Conservation (phyloP, 2,113 vertebrate genomes). For the Rana temporaria region DNA sequence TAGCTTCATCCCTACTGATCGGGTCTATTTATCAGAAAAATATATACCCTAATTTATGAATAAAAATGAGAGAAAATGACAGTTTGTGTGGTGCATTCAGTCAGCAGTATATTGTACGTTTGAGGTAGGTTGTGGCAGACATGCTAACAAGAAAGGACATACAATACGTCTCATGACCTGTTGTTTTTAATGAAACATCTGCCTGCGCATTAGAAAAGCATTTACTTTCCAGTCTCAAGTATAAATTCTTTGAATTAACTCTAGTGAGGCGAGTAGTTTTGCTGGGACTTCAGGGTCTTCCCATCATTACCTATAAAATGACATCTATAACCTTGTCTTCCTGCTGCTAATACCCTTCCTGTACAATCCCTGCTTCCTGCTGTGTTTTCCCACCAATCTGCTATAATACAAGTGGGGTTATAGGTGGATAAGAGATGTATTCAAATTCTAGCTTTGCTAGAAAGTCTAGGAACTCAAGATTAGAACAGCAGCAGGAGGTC, state of each 20-base stretch:
- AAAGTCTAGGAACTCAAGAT: not conserved
- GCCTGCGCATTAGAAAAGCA: no score
- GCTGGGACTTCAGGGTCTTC: not conserved
- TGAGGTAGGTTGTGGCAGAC: no score
- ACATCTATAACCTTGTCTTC: not conserved
- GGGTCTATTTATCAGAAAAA: no score
- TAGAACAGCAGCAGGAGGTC: constrained; percentile 1
- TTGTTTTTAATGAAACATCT: no score
- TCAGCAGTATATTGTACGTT: no score
- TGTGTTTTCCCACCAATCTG: constrained; percentile 42
- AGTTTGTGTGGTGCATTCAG: no score
- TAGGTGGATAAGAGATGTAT: not conserved
- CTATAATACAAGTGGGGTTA: constrained; percentile 11
- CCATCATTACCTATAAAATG: constrained; percentile 20
- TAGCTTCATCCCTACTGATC: no score
- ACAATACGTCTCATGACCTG: no score
- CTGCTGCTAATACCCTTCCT: constrained; percentile 22
- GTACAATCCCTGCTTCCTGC: constrained; percentile 16
- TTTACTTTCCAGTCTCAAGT: not conserved
- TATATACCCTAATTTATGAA: no score
- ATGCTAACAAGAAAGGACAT: no score
- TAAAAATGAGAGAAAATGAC: no score
- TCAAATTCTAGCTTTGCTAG: not conserved
- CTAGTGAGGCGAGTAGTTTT: no score
- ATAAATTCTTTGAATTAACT: not conserved